Conservation (phyloP, 2,113 vertebrate genomes). For the Phainopepla nitens region DNA sequence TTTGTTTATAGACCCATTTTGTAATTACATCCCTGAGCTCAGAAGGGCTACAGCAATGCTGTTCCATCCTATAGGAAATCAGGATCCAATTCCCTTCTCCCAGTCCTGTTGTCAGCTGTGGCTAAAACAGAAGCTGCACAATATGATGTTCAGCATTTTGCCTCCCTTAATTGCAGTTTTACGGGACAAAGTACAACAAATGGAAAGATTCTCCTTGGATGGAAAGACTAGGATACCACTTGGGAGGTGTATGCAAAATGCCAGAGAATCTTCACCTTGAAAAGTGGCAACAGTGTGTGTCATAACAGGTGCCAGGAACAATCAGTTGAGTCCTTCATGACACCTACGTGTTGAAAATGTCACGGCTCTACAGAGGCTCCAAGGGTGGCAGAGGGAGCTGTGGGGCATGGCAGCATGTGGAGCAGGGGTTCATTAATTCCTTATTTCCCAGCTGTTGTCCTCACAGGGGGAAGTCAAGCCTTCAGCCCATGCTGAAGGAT, state of each 20-base stretch:
- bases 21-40: conserved; percentile 60
- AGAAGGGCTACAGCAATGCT: neutral
- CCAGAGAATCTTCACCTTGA: conserved; percentile 14
- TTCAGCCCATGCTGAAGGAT: neutral
- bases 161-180: conserved; percentile 4
- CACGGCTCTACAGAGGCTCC: neutral
- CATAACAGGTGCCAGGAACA: neutral
- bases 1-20: conserved; percentile 67
- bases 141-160: conserved; percentile 33
- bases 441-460: neutral
- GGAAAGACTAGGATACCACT: neutral
- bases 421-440: neutral
- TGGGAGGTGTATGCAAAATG: neutral
- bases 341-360: neutral
- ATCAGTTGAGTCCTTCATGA: neutral
- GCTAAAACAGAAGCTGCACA: conserved; percentile 37
- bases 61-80: conserved; percentile 21
- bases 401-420: neutral
- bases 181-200: neutral
- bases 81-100: conserved; percentile 49
- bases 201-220: neutral
- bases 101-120: conserved; percentile 33
- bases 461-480: neutral
- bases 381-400: neutral
- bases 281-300: neutral